Conservation (phyloP, 2,113 vertebrate genomes). For the Ginglymostoma cirratum region DNA sequence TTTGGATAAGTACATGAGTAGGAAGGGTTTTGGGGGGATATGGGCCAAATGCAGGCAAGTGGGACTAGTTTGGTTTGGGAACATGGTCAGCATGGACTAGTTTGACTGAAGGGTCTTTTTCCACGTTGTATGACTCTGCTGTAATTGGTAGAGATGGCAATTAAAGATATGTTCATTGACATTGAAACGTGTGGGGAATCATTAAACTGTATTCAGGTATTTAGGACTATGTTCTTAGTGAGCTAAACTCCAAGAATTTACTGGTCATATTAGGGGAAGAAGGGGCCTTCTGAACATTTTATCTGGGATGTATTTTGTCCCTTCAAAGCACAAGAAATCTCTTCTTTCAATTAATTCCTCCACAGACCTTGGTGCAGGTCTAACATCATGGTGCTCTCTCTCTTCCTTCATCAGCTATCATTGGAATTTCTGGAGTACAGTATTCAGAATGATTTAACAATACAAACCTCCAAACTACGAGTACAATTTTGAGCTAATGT, state of each 20-base stretch:
- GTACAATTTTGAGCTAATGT: not conserved
- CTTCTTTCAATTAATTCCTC: not conserved
- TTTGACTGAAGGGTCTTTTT: no score
- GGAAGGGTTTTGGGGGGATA: no score
- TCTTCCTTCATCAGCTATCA: not conserved
- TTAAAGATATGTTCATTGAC: not conserved
- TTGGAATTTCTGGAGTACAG: not conserved
- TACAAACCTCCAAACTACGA: not conserved
- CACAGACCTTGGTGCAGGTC: not conserved
- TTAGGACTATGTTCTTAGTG: not conserved
- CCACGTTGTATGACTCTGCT: no score
- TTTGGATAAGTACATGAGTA: no score
- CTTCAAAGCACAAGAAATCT: no score
- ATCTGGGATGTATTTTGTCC: no score
- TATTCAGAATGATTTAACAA: not conserved
- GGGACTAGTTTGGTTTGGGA: no score
- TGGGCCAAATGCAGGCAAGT: no score
- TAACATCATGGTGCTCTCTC: not conserved
- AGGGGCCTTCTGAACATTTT: no score
- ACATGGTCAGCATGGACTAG: no score
- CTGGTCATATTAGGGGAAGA: not conserved
- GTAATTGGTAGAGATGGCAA: not conserved
- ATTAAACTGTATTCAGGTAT: not conserved
- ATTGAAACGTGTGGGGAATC: not conserved
- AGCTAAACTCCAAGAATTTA: not conserved